Conservation (phyloP, 2,113 vertebrate genomes). For the Anser cygnoides region DNA sequence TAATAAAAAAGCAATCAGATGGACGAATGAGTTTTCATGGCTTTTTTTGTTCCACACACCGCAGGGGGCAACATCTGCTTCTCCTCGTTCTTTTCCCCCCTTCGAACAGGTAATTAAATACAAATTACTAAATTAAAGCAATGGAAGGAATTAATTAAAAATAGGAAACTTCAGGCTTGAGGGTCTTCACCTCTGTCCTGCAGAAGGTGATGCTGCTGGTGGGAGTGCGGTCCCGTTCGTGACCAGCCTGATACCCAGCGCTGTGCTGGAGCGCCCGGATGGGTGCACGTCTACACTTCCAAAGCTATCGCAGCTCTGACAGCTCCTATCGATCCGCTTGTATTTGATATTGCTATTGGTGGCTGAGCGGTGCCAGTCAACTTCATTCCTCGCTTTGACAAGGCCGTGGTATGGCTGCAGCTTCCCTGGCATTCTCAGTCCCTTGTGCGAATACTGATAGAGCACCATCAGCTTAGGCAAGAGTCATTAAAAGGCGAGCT, state of each 20-base stretch:
- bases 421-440: fast-evolving
- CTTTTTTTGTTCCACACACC: neutral
- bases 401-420: neutral
- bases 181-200: neutral
- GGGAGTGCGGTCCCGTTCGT: fast-evolving
- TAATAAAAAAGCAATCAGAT: neutral
- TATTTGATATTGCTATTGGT: neutral
- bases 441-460: neutral
- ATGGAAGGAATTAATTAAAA: neutral
- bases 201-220: fast-evolving
- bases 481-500: neutral
- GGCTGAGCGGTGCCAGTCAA: neutral
- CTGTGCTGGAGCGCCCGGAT: neutral
- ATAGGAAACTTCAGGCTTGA: neutral
- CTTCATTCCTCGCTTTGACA: neutral
- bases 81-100: neutral
- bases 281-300: neutral
- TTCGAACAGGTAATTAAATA: constrained; percentile 31
- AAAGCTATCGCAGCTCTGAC: neutral
- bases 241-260: fast-evolving
- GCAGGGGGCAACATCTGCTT: constrained; percentile 29
- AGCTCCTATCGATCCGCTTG: neutral
- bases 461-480: neutral
- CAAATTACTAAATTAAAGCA: constrained; percentile 22
- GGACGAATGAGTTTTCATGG: neutral